Evolutionary conservation across 2,113 vertebrate genomes (phyloP).

Genomic region (Bujurquina vittata): DNA sequence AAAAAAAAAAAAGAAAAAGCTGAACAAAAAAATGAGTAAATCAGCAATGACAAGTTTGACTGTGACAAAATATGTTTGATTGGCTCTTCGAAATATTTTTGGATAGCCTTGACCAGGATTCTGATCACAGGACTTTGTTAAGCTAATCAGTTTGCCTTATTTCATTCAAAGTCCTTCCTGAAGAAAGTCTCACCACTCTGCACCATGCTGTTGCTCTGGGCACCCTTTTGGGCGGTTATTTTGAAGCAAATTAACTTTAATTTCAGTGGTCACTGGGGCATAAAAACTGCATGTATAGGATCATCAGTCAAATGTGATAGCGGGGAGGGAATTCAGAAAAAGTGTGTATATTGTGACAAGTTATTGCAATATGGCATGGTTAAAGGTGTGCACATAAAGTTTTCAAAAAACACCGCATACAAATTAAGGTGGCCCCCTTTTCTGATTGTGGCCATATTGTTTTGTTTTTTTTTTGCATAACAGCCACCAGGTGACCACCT

Average conservation of each 20-base stretch:
- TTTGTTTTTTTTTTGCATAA: too few relatives aligned
- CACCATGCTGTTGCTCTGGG: neutral
- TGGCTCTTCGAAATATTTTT: neutral
- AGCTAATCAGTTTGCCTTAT: neutral
- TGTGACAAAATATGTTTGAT: neutral
- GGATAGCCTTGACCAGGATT: neutral
- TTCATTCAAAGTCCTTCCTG: neutral
- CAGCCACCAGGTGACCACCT: too few relatives aligned
- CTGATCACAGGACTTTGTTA: neutral
- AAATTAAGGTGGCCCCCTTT: too few relatives aligned
- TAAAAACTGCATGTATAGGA: neutral
- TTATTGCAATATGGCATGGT: too few relatives aligned
- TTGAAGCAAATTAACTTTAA: neutral
- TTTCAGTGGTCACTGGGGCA: neutral
- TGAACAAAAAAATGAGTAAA: neutral
- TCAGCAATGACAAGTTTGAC: neutral
- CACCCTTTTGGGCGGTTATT: neutral
- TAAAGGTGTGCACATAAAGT: too few relatives aligned
- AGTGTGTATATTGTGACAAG: too few relatives aligned
- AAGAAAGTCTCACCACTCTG: neutral
- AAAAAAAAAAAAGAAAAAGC: too few relatives aligned
- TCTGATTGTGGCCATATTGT: too few relatives aligned
- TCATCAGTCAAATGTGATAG: too few relatives aligned
- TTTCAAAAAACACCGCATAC: too few relatives aligned
- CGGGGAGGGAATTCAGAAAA: too few relatives aligned